Conservation (phyloP, 2,888 invertebrate genomes). For the Vandiemenella viatica region DNA sequence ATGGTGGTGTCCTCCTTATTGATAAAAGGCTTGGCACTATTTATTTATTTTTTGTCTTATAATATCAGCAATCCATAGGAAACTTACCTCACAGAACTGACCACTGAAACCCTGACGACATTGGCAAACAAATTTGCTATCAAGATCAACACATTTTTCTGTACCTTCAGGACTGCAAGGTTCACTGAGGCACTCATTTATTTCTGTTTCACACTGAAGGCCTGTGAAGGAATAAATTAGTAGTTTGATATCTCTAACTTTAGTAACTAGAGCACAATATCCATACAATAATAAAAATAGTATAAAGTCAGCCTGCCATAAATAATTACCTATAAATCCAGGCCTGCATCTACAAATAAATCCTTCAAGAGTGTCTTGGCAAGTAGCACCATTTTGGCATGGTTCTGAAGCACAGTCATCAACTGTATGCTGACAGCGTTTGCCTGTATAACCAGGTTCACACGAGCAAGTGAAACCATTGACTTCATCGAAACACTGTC, state of each 20-base stretch:
- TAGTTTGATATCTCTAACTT: background rate
- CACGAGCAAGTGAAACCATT: slow-evolving; percentile 77
- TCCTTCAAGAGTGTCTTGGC: slow-evolving; percentile 74
- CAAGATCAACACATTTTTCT: slow-evolving; percentile 74
- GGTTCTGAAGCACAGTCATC: slow-evolving; percentile 83
- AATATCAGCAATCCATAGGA: too few species aligned
- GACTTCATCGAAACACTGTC: slow-evolving; percentile 76
- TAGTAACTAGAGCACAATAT: background rate
- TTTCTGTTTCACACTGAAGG: slow-evolving; percentile 83
- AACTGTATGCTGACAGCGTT: slow-evolving; percentile 80
- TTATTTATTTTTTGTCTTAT: too few species aligned
- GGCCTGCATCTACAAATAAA: slow-evolving; percentile 87
- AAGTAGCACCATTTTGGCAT: slow-evolving; percentile 83
- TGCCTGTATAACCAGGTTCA: slow-evolving; percentile 87
- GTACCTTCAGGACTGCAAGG: slow-evolving; percentile 85
- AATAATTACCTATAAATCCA: slow-evolving; percentile 53
- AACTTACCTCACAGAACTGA: slow-evolving; percentile 51
- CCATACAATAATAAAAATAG: slow-evolving; percentile 2
- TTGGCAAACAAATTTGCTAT: slow-evolving; percentile 72
- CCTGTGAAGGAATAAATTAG: too few species aligned
- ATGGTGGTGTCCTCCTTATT: too few species aligned
- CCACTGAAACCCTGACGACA: slow-evolving; percentile 84
- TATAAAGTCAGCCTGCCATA: background rate
- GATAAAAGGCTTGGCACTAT: too few species aligned
- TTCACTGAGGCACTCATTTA: slow-evolving; percentile 81